Percentiles rank a stretch among this genome's conserved stretches.
Conservation (phyloP, 2,888 invertebrate genomes). For the Marronus borbonicus region DNA sequence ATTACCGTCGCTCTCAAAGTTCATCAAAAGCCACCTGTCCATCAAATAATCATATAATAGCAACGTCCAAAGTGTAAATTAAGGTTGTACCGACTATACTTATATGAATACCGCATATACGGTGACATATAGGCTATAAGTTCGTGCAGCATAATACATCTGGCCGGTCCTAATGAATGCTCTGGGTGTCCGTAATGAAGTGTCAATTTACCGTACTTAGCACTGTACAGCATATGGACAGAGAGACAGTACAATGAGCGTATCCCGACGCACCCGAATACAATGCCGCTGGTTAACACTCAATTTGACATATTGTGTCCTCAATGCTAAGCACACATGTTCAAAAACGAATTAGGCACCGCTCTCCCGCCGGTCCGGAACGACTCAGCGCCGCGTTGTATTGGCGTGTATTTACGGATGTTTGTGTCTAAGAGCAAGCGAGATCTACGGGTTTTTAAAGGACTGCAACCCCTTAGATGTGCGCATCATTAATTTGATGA, state of each 20-base stretch:
- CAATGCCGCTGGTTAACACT: constrained; percentile 66
- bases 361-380: no score
- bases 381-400: no score
- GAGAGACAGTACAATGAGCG: constrained; percentile 52
- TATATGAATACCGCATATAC: neutral
- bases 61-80: constrained; percentile 33
- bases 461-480: no score
- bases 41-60: constrained; percentile 30
- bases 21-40: constrained; percentile 29
- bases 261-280: constrained; percentile 55
- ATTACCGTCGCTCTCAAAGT: neutral
- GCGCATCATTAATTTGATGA: no score
- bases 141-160: constrained; percentile 59
- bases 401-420: neutral
- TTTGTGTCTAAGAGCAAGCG: neutral
- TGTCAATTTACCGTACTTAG: constrained; percentile 68
- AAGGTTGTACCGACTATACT: constrained; percentile 17
- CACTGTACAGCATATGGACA: constrained; percentile 63
- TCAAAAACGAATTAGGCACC: constrained; percentile 55
- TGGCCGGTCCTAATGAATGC: constrained; percentile 64
- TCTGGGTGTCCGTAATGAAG: constrained; percentile 69
- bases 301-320: constrained; percentile 70
- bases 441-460: no score
- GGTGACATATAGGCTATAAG: constrained; percentile 9
- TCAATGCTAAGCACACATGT: constrained; percentile 56